phyloP scores from a whole-genome alignment of 1,140 invertebrate genomes.

The Myzus persicae region DNA sequence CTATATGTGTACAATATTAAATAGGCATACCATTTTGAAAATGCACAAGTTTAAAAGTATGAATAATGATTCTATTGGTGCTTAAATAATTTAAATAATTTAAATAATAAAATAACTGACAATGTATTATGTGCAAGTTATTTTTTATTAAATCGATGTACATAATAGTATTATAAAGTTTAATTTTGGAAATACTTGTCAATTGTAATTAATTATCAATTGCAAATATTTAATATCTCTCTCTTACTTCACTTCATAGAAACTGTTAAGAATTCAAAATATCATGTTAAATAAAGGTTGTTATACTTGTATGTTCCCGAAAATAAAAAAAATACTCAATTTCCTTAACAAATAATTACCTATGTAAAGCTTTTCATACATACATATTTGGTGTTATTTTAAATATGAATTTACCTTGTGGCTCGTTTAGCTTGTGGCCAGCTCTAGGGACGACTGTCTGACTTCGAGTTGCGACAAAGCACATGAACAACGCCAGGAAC shows the following conservation, averaged over 20 bases:
- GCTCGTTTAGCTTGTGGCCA: slow-evolving; percentile 38
- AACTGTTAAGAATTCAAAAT: not conserved
- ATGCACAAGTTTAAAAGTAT: not conserved
- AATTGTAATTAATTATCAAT: not conserved
- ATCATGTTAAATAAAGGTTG: not conserved
- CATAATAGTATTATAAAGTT: not conserved
- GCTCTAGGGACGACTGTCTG: not conserved
- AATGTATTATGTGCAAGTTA: not conserved
- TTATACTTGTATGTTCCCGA: not conserved
- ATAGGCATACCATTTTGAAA: not conserved
- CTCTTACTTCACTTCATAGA: not conserved
- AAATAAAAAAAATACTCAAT: not conserved
- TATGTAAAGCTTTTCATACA: not conserved
- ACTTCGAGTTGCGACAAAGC: slow-evolving; percentile 5
- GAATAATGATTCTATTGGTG: not conserved
- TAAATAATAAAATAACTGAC: not conserved
- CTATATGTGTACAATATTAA: not conserved
- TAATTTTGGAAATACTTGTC: not conserved
- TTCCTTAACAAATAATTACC: not conserved
- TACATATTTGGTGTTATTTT: not conserved
- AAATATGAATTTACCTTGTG: slow-evolving; percentile 23
- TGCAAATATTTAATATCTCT: not conserved
- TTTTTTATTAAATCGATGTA: not conserved
- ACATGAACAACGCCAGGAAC: not conserved
- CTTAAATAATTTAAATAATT: not conserved